Evolutionary conservation across 2,797 vertebrate genomes (phyloP), one percentile per base, ranked within the genome.

Genomic region (Leptodactylus fallax): DNA sequence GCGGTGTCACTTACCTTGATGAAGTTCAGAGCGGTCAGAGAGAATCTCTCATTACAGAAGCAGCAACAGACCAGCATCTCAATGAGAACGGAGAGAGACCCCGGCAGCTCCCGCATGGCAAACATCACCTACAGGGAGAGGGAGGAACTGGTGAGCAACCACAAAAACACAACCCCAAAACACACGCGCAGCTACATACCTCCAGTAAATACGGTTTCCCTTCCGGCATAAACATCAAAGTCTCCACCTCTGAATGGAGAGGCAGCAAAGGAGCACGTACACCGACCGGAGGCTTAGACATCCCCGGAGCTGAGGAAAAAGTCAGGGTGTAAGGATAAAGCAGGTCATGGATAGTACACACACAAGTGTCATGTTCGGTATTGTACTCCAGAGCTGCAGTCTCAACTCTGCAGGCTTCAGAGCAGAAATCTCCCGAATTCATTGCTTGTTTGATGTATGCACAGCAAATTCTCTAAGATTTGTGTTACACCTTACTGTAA

Each of bases 31-130:
- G 97, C 92, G 1, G 96, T 97, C 90, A 98, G 96, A 87, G 98
- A 99, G 90, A 99, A 99, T 36, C 94, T 96, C 92, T 99, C 97
- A 0, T 99, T 98, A 90, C 98, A 99, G 93, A 97, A 98, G 9
- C 97, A 98, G 94, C 96, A 96, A 94, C 96, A 98, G 17, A 97
- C 97, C 92, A 98, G 94, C 98, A 99, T 99, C 93, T 99, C 97
- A 0, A 98, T 98, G 89, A 99, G 96, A 5, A 96, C 93, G 0
- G 96, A 92, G 86, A 99, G 93, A 0, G 98, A 97, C 19, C 98
- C 97, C 0, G 98, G 97, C 80, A 99, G 91, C 95, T 99, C 98
- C 0, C 98, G 96, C 94, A 99, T 95, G 0, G 98, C 97, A 65
- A 98, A 97, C 97, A 98, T 99, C 89, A 99, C 97, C 98, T 99